These are phyloP conservation scores for Acleris sparsana DNA, from an alignment of 2,888 invertebrate genomes.

Conservation along the genomic window DNA sequence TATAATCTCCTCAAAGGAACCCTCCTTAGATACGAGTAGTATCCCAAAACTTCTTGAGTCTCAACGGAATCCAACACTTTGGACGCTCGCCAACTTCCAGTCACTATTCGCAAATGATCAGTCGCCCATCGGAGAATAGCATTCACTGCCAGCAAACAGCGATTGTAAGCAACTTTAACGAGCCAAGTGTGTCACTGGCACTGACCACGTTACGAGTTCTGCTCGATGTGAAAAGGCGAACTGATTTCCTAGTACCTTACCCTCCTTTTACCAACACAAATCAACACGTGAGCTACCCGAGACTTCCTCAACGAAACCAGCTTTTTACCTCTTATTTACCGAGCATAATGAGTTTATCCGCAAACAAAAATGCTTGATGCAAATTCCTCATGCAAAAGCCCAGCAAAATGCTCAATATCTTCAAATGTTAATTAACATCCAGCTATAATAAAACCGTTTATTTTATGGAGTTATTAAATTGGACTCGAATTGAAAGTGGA, in stretches of 20 bases:
- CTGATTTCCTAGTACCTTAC: not conserved
- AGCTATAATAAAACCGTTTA: constrained; percentile 6
- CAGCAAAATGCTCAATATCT: not conserved
- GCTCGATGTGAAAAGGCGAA: not conserved
- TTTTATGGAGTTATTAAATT: constrained; percentile 21
- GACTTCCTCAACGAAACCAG: not conserved
- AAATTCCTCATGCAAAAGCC: not conserved
- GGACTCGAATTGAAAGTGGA: constrained; percentile 18
- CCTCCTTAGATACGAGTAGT: too few relatives aligned
- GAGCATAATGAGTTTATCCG: constrained; percentile 19
- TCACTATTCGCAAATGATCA: too few relatives aligned
- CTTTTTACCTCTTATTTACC: constrained; percentile 19
- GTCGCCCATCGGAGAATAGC: too few relatives aligned
- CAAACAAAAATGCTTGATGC: constrained; percentile 4
- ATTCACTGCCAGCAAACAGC: too few relatives aligned
- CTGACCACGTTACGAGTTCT: not conserved
- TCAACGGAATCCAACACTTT: too few relatives aligned
- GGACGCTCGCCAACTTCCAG: too few relatives aligned
- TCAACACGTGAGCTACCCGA: not conserved
- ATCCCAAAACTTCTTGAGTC: too few relatives aligned
- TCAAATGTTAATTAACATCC: constrained; percentile 4
- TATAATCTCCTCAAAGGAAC: too few relatives aligned
- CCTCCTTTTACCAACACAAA: not conserved
- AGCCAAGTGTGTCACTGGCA: too few relatives aligned
- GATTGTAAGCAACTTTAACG: too few relatives aligned